Percentiles rank a stretch among this genome's conserved stretches.
phyloP scores from a whole-genome alignment of 2,113 vertebrate genomes.

The Sardina pilchardus region DNA sequence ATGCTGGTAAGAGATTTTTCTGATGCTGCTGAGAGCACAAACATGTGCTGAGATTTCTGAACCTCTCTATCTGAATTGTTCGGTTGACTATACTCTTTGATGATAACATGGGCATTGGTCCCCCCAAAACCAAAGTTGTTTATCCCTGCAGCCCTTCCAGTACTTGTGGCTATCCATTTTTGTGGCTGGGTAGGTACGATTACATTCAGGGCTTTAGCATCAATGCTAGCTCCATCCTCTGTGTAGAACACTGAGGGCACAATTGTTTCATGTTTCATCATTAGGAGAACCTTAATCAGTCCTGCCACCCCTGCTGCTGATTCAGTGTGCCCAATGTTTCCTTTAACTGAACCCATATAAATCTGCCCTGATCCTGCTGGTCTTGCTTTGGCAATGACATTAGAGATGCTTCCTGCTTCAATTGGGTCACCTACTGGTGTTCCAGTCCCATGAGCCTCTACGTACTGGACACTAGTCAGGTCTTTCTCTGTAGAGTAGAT shows the following conservation, averaged over 20 bases:
- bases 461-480: constrained; percentile 74
- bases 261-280: constrained; percentile 9
- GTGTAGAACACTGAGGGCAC: constrained; percentile 8
- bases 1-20: constrained; percentile 70
- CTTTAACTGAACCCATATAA: constrained; percentile 83
- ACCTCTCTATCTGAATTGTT: constrained; percentile 5
- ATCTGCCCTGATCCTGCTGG: constrained; percentile 58
- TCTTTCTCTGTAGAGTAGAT: constrained; percentile 74
- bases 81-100: constrained; percentile 67
- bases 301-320: constrained; percentile 61
- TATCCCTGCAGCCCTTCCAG: constrained; percentile 70
- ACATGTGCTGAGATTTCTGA: constrained; percentile 63
- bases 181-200: constrained; percentile 67
- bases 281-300: background rate
- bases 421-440: constrained; percentile 77
- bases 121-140: constrained; percentile 87
- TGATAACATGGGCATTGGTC: constrained; percentile 79
- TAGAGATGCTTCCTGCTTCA: constrained; percentile 80
- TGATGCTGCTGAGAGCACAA: constrained; percentile 79
- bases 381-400: constrained; percentile 71
- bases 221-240: background rate
- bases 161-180: constrained; percentile 68
- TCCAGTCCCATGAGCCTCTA: constrained; percentile 85
- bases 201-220: constrained; percentile 67
- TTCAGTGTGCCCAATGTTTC: constrained; percentile 84